phyloP scores from a whole-genome alignment of 2,888 invertebrate species.

The Branchellion lobata region DNA sequence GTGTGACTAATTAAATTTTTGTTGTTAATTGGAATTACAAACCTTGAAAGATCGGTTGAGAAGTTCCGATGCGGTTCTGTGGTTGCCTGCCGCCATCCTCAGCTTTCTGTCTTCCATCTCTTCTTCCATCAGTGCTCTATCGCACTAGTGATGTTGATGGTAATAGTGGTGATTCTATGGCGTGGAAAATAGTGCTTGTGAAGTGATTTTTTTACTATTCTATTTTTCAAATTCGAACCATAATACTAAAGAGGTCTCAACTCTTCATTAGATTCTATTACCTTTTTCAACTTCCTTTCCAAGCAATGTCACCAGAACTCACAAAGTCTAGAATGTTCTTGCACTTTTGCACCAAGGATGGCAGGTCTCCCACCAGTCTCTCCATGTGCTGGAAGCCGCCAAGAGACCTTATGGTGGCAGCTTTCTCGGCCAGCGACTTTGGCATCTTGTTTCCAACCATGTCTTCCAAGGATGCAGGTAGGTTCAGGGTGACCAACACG shows the following conservation, averaged over 20 bases:
- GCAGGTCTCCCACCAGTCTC: slow-evolving; percentile 79
- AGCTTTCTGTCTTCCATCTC: slow-evolving; percentile 83
- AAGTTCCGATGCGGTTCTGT: slow-evolving; percentile 79
- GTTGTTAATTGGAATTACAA: too few species aligned
- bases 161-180: too few species aligned
- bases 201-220: too few species aligned
- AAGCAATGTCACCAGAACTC: too few species aligned
- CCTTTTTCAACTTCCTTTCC: too few species aligned
- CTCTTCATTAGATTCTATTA: too few species aligned
- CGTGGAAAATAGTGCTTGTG: too few species aligned
- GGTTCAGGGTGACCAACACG: slow-evolving; percentile 84
- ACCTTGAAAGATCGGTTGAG: slow-evolving; percentile 78
- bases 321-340: slow-evolving; percentile 91
- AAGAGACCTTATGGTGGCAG: slow-evolving; percentile 72
- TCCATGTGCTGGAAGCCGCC: slow-evolving; percentile 77
- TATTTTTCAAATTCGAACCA: too few species aligned
- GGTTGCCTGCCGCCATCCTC: slow-evolving; percentile 87
- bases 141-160: slow-evolving; percentile 56
- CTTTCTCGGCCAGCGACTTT: slow-evolving; percentile 82
- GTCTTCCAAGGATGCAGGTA: slow-evolving; percentile 91
- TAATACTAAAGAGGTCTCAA: too few species aligned
- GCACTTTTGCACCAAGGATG: slow-evolving; percentile 85
- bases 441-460: slow-evolving; percentile 70
- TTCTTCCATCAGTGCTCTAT: slow-evolving; percentile 79
- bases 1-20: too few species aligned